Percentiles rank a stretch among this genome's conserved stretches.
These are phyloP conservation scores for Cherax quadricarinatus DNA, from an alignment of 1,140 invertebrate species.

Conservation along the genomic window DNA sequence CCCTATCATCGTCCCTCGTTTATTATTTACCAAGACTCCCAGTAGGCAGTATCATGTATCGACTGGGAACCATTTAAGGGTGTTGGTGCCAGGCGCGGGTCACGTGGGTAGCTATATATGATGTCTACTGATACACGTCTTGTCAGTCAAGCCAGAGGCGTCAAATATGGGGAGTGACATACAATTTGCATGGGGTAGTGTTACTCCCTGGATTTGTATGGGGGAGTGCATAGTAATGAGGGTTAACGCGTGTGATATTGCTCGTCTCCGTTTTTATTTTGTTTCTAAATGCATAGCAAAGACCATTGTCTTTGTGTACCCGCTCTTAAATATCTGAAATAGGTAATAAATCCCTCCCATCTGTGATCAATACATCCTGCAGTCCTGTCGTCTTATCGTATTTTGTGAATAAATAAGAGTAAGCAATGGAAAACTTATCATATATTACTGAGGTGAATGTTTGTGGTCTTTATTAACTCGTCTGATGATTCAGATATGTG, in stretches of 20 bases:
- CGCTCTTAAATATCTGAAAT: background rate
- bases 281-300: background rate
- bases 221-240: slow-evolving; percentile 5
- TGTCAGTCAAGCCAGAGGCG: slow-evolving; percentile 29
- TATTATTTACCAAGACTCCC: slow-evolving; percentile 12
- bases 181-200: slow-evolving; percentile 26
- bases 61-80: slow-evolving; percentile 23
- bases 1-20: background rate
- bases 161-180: too few relatives aligned
- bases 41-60: slow-evolving; percentile 13
- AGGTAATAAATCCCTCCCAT: background rate
- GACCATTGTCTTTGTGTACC: background rate
- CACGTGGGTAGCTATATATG: slow-evolving; percentile 31
- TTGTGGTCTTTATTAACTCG: too few relatives aligned
- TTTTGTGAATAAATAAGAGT: too few relatives aligned
- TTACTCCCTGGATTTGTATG: background rate
- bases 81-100: background rate
- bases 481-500: too few relatives aligned
- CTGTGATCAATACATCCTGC: too few relatives aligned
- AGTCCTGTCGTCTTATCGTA: too few relatives aligned
- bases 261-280: background rate
- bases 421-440: too few relatives aligned
- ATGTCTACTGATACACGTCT: slow-evolving; percentile 15
- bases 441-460: too few relatives aligned
- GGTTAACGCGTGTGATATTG: background rate